A percentile compares a stretch with the other conserved stretches of the same genome.
phyloP scores from a whole-genome alignment of 2,113 vertebrate species.

The Atherinomorus stipes region DNA sequence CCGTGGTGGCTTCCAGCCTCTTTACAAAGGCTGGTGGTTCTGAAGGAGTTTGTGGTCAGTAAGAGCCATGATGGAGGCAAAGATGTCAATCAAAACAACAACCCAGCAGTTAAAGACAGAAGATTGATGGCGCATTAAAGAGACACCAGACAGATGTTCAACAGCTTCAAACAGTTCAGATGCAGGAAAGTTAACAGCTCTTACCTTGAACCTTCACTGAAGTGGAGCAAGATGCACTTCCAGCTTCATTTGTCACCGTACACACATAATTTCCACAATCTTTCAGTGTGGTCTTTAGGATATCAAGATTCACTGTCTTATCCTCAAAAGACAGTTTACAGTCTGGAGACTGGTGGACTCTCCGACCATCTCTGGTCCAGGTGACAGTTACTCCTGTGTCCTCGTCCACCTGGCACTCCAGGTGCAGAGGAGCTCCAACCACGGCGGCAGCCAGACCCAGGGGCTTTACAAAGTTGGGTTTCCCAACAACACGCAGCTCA shows the following conservation, averaged over 20 bases:
- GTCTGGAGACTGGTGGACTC: slow-evolving; percentile 88
- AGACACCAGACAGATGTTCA: not conserved
- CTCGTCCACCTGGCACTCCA: slow-evolving; percentile 92
- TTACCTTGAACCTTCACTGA: slow-evolving; percentile 91
- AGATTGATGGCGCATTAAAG: not conserved
- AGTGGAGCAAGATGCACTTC: slow-evolving; percentile 86
- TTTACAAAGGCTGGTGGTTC: slow-evolving; percentile 87
- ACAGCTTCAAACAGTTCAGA: slow-evolving; percentile 41
- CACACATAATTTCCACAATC: slow-evolving; percentile 90
- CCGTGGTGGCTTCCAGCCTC: slow-evolving; percentile 88
- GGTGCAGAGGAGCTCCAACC: slow-evolving; percentile 87
- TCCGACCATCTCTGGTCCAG: slow-evolving; percentile 90
- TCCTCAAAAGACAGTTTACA: slow-evolving; percentile 93
- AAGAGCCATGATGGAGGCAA: slow-evolving; percentile 28
- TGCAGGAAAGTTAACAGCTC: slow-evolving; percentile 58
- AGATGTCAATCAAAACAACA: slow-evolving; percentile 22
- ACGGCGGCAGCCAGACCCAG: slow-evolving; percentile 85
- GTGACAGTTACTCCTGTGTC: slow-evolving; percentile 88
- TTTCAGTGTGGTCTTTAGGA: slow-evolving; percentile 89
- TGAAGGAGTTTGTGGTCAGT: slow-evolving; percentile 69
- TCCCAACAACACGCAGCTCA: slow-evolving; percentile 87
- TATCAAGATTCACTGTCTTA: slow-evolving; percentile 90
- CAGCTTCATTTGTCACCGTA: slow-evolving; percentile 89
- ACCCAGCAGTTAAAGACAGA: slow-evolving; percentile 25
- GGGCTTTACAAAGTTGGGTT: slow-evolving; percentile 88